Evolutionary conservation across 2,113 vertebrate species (phyloP).

Genomic region (Centropus unirufus): DNA sequence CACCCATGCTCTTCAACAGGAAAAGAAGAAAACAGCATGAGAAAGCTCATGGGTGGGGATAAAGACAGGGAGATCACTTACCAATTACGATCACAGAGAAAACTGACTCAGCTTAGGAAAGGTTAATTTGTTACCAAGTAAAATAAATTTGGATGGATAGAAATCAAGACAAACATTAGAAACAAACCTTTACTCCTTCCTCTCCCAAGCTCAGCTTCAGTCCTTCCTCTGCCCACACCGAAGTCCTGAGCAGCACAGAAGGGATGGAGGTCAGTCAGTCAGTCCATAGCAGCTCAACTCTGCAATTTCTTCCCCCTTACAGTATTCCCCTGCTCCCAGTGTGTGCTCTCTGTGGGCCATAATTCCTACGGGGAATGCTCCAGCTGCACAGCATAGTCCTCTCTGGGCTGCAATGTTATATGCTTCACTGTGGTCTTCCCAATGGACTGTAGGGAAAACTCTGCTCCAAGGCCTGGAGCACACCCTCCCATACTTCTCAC

Average conservation of each 20-base stretch:
- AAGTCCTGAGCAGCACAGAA: background rate
- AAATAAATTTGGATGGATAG: background rate
- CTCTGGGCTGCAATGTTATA: background rate
- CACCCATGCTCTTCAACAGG: background rate
- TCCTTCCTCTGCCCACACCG: background rate
- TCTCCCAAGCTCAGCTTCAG: background rate
- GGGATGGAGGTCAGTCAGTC: too few relatives aligned
- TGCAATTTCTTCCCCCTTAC: background rate
- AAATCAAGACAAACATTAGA: background rate
- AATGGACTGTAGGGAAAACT: background rate
- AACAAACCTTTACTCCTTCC: background rate
- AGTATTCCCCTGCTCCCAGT: fast-evolving
- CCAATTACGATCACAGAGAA: background rate
- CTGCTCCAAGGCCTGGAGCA: too few relatives aligned
- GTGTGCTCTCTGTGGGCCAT: background rate
- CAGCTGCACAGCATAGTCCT: background rate
- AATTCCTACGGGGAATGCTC: background rate
- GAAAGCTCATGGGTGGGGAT: background rate
- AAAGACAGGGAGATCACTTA: background rate
- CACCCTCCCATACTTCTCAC: background rate
- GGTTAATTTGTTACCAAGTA: background rate
- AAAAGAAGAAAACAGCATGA: background rate
- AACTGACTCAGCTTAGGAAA: background rate
- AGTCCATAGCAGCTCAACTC: background rate
- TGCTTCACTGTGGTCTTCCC: background rate